These are phyloP conservation scores for Actinemys pallida DNA, from an alignment of 2,113 vertebrate genomes.

Conservation along the genomic window DNA sequence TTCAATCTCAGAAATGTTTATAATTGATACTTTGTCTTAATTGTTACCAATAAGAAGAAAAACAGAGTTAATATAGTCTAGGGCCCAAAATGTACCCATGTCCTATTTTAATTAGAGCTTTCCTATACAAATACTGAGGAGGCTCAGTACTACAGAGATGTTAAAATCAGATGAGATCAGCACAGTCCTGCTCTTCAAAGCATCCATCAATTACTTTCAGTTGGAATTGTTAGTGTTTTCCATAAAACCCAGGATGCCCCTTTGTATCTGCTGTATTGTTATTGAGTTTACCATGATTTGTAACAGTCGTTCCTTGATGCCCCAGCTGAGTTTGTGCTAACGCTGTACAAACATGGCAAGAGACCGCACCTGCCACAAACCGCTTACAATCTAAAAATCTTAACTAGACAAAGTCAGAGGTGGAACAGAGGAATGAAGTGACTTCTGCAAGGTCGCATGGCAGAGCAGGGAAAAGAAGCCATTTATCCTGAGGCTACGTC, in stretches of 20 bases:
- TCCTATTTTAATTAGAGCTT: not conserved
- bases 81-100: slow-evolving; percentile 6
- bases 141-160: not conserved
- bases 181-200: slow-evolving; percentile 14
- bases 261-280: not conserved
- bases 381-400: not conserved
- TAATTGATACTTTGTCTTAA: slow-evolving; percentile 21
- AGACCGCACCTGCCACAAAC: not conserved
- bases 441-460: not conserved
- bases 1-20: not conserved
- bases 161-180: not conserved
- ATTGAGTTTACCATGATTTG: slow-evolving; percentile 12
- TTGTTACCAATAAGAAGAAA: not conserved
- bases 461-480: not conserved
- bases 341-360: not conserved
- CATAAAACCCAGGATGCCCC: not conserved
- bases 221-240: not conserved
- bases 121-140: slow-evolving; percentile 30
- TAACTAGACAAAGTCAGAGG: not conserved
- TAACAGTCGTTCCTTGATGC: not conserved
- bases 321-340: not conserved
- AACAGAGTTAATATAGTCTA: not conserved
- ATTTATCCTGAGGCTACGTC: not conserved
- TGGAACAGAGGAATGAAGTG: not conserved
- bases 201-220: not conserved